Conservation (phyloP, 2,888 invertebrate species). For the Rutpela maculata region DNA sequence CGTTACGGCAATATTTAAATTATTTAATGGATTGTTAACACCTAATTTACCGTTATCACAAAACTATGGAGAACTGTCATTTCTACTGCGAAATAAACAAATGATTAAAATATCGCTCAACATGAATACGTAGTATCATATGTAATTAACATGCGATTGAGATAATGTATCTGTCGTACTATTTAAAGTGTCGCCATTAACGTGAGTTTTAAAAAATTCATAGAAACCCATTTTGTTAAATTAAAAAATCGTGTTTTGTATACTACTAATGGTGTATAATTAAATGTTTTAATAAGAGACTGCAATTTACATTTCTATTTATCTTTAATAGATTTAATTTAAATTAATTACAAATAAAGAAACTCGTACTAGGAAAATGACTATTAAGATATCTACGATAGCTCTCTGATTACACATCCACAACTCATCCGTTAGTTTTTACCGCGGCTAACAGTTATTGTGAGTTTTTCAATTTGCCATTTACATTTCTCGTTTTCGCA, state of each 20-base stretch:
- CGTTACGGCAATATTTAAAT: slow-evolving; percentile 53
- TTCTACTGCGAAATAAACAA: slow-evolving; percentile 45
- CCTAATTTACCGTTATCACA: slow-evolving; percentile 51
- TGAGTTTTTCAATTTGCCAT: slow-evolving; percentile 36
- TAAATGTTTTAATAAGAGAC: slow-evolving; percentile 55
- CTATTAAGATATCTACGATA: slow-evolving; percentile 58
- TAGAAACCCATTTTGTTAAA: slow-evolving; percentile 20
- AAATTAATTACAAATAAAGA: slow-evolving; percentile 61
- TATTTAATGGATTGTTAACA: slow-evolving; percentile 54
- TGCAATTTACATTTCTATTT: slow-evolving; percentile 59
- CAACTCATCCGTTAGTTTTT: slow-evolving; percentile 43
- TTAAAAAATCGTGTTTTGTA: slow-evolving; percentile 27
- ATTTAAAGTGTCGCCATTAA: slow-evolving; percentile 36
- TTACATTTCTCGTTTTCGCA: slow-evolving; percentile 48
- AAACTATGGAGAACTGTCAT: slow-evolving; percentile 49
- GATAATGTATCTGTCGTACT: slow-evolving; percentile 50
- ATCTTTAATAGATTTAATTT: slow-evolving; percentile 59
- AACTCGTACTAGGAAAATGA: slow-evolving; percentile 56
- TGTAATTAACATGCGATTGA: slow-evolving; percentile 53
- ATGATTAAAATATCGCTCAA: slow-evolving; percentile 45
- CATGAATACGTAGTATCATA: slow-evolving; percentile 38
- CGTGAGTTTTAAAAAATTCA: slow-evolving; percentile 20
- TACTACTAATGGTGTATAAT: slow-evolving; percentile 41
- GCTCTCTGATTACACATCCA: slow-evolving; percentile 38
- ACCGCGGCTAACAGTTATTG: slow-evolving; percentile 25